Conservation (phyloP, 1,140 invertebrate species). For the Drosophila neocordata region DNA sequence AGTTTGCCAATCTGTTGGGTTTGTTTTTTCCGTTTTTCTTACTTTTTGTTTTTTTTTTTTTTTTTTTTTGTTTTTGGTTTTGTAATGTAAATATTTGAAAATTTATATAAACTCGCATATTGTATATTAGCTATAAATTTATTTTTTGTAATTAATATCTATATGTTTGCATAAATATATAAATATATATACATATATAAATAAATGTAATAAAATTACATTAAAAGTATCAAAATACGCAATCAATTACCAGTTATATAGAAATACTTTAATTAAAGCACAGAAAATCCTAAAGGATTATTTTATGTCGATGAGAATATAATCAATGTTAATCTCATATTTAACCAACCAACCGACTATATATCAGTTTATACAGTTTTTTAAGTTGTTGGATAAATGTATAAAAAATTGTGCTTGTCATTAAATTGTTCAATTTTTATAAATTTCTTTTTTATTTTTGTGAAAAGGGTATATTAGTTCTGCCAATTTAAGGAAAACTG, state of each 20-base stretch:
- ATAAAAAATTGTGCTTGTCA: slow-evolving; percentile 45
- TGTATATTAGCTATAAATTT: slow-evolving; percentile 34
- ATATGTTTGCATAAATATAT: slow-evolving; percentile 9
- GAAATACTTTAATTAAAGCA: neutral
- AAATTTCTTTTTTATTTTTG: too few species aligned
- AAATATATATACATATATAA: neutral
- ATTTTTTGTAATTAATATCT: slow-evolving; percentile 21
- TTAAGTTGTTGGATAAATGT: slow-evolving; percentile 8
- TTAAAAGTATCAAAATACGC: neutral
- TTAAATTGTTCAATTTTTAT: slow-evolving; percentile 53
- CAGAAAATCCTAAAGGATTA: neutral
- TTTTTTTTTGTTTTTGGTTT: neutral
- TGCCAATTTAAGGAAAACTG: neutral
- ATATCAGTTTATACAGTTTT: neutral
- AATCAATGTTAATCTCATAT: slow-evolving; percentile 13
- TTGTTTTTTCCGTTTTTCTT: slow-evolving; percentile 7
- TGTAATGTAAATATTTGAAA: slow-evolving; percentile 60
- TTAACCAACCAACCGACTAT: neutral
- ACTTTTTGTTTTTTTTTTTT: slow-evolving; percentile 17
- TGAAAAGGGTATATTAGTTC: neutral
- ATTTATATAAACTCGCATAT: slow-evolving; percentile 55
- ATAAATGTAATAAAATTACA: slow-evolving; percentile 29
- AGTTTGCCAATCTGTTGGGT: slow-evolving; percentile 31
- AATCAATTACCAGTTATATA: neutral
- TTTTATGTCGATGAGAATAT: neutral